These are phyloP conservation scores for Caerostris extrusa DNA, from an alignment of 1,140 invertebrate genomes.

Conservation along the genomic window DNA sequence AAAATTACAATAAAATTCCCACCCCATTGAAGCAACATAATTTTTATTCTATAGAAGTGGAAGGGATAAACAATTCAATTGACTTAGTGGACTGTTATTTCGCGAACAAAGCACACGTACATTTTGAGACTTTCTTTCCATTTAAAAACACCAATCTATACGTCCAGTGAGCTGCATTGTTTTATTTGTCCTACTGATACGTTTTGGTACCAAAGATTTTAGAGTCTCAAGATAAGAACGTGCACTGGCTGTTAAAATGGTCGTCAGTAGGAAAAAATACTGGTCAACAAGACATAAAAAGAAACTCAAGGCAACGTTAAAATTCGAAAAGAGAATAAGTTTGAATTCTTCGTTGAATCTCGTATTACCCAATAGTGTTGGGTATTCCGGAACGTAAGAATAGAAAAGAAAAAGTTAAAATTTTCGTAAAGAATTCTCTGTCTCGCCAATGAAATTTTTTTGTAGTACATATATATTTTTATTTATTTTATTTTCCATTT, in stretches of 20 bases:
- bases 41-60: background rate
- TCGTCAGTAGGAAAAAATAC: background rate
- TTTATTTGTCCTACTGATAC: slow-evolving; percentile 32
- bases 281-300: slow-evolving; percentile 40
- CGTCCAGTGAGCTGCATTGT: slow-evolving; percentile 38
- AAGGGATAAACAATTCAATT: slow-evolving; percentile 20
- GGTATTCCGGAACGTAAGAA: background rate
- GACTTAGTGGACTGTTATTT: slow-evolving; percentile 15
- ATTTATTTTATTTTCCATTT: background rate
- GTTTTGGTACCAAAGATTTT: slow-evolving; percentile 26
- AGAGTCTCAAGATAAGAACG: slow-evolving; percentile 31
- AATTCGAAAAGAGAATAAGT: slow-evolving; percentile 9
- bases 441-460: slow-evolving; percentile 13
- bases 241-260: background rate
- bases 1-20: background rate
- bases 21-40: background rate
- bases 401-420: background rate
- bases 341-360: slow-evolving; percentile 17
- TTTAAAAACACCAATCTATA: background rate
- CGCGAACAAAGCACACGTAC: slow-evolving; percentile 1
- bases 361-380: slow-evolving; percentile 32
- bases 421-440: background rate
- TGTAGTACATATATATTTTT: background rate
- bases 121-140: background rate
- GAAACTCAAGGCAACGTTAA: slow-evolving; percentile 14